Base-by-base conservation (phyloP, 2,797 vertebrate genomes). In the Eutrigla gurnardus region DNA sequence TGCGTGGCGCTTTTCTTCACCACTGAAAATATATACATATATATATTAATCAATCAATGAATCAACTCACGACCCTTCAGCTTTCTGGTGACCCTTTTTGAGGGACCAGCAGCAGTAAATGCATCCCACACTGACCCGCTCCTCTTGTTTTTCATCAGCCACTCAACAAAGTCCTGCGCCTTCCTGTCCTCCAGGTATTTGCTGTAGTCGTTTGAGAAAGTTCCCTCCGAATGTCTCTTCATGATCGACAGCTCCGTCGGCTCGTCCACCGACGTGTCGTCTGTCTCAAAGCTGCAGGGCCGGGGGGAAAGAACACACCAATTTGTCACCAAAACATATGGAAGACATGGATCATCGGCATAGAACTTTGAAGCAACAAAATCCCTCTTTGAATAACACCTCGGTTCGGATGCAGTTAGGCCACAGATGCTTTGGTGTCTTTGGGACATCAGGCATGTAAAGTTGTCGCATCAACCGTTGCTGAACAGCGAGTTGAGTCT, bases 171-270 rank as follows among this genome's bases (percentile, higher is more conserved):
- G 88, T 98, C 97, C 90, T 98, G 96, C 37, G 96, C 97, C 68
- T 96, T 94, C 84, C 94, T 95, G 59, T 96, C 96, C 93, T 99
- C 97, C 95, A 99, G 93, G 79, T 97, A 98, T 90, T 97, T 99
- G 95, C 97, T 99, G 92, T 98, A 98, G 92, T 99, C 97, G 37
- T 98, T 99, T 71, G 98, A 98, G 93, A 99, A 99, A 0, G 97
- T 99, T 64, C 97, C 98, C 90, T 99, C 97, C 1, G 98, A 99
- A 73, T 99, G 98, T 75, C 98, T 96, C 90, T 98, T 99, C 86
- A 93, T 92, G 91, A 93, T 94, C 2, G 91, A 93, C 82, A 89
- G 89, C 60, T 94, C 94, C 84, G 87, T 91, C 4, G 81, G 87
- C 77, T 95, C 95, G 11, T 88, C 92, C 53, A 73, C 74, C 3